A percentile compares a stretch with the other conserved stretches of the same genome.
phyloP scores from a whole-genome alignment of 2,797 vertebrate species.

The Austrolebias charrua region DNA sequence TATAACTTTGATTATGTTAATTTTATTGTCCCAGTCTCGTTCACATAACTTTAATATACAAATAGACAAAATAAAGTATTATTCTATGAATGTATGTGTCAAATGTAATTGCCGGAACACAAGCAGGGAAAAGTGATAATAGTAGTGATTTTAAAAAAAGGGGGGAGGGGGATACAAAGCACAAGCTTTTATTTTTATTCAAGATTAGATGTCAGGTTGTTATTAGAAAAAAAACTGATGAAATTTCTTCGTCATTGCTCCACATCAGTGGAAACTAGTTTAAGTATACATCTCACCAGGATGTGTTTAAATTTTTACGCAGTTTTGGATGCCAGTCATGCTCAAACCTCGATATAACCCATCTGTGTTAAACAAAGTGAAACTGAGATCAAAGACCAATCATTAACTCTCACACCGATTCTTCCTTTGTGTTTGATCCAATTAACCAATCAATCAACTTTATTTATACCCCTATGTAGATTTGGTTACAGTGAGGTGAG shows the following conservation, averaged over 20 bases:
- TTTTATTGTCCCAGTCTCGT: no score
- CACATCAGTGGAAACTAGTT: slow-evolving; percentile 39
- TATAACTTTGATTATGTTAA: no score
- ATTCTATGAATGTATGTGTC: neutral
- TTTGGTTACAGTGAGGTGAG: no score
- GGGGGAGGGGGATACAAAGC: slow-evolving; percentile 4
- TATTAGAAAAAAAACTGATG: slow-evolving; percentile 30
- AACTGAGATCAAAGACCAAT: slow-evolving; percentile 26
- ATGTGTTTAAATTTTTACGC: slow-evolving; percentile 42
- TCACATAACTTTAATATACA: no score
- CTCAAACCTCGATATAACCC: slow-evolving; percentile 34
- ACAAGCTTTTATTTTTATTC: neutral
- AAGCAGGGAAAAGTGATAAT: neutral
- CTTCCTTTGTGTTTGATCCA: neutral
- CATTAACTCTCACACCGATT: neutral
- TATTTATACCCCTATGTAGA: no score
- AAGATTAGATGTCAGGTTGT: slow-evolving; percentile 15
- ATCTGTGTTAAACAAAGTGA: slow-evolving; percentile 14
- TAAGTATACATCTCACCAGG: slow-evolving; percentile 7
- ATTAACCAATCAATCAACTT: neutral
- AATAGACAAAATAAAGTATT: no score
- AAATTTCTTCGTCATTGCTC: slow-evolving; percentile 41
- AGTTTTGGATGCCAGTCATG: slow-evolving; percentile 27
- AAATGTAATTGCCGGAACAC: neutral
- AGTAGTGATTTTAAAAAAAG: neutral